Evolutionary conservation across 2,797 vertebrate species (phyloP), one percentile per base, ranked within the genome.

Genomic region (Chloroceryle amazona): DNA sequence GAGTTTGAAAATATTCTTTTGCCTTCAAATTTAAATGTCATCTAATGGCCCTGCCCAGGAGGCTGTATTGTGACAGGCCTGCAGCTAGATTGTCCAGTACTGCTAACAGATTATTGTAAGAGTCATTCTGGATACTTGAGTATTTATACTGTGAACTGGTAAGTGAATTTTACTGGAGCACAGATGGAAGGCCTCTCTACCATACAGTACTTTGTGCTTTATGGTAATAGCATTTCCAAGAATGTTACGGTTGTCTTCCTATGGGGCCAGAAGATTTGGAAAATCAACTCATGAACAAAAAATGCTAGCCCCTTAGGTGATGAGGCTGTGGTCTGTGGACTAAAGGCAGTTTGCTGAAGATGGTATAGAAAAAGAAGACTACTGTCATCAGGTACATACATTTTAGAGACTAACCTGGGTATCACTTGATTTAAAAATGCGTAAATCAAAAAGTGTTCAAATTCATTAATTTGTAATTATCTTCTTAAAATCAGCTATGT

Each of bases 271-370:
- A 72, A 61, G 7, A 19, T 46, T 20, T 75, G 20, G 23, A 82
- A 87, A 85, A 66, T 39, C 13, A 87, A 10, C 3, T 85, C 3
- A 5, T 1, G 3, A 70, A 3, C 23, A 20, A 18, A 25, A 85
- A 31, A 67, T 37, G 3, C 7, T 49, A 49, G 13, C 4, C 14
- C 3, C 9, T 92, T 62, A 49, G 33, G 4, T 0, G 0, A 29
- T 52, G 10, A 89, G 16, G 8, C 14, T 86, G 15, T 37, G 11
- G 19, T 89, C 28, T 67, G 4, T 54, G 13, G 31, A 29, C 33
- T 61, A 67, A 9, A 63, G 47, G 5, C 22, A 42, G 14, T 16
- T n/a, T 72, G 26, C 13, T 60, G 41, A 68, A 83, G 16, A 63
- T 10, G 62, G 9, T 26, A 87, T 47, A 78, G 44, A 47, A 89